Percentiles rank a stretch among this genome's conserved stretches.
These are phyloP conservation scores for roundworm (Caenorhabditis elegans) DNA, from an alignment of 1,140 invertebrate genomes.

Conservation along the genomic window DNA sequence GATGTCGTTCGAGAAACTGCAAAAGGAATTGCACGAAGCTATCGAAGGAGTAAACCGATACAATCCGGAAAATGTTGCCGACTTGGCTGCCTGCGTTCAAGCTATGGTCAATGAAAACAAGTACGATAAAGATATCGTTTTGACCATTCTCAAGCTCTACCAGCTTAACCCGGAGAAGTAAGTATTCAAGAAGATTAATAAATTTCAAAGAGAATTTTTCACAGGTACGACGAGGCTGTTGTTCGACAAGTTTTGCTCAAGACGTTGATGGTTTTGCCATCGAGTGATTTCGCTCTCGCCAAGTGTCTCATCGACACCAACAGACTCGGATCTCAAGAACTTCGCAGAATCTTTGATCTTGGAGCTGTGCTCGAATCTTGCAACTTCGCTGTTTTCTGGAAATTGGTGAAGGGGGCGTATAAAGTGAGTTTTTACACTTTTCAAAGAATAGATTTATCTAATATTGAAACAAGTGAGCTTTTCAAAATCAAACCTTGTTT, in stretches of 20 bases:
- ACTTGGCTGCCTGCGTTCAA: constrained; percentile 34
- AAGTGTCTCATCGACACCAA: constrained; percentile 63
- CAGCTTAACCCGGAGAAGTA: constrained; percentile 59
- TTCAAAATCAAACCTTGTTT: too few species aligned
- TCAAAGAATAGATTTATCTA: too few species aligned
- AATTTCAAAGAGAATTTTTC: neutral
- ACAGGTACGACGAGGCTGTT: constrained; percentile 61
- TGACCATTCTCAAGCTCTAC: constrained; percentile 64
- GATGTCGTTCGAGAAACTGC: constrained; percentile 35
- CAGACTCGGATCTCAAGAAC: constrained; percentile 53
- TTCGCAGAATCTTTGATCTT: constrained; percentile 57
- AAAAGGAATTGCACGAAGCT: constrained; percentile 17
- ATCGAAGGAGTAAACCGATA: constrained; percentile 43
- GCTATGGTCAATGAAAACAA: constrained; percentile 55
- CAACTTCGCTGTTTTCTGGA: constrained; percentile 68
- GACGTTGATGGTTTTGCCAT: constrained; percentile 64
- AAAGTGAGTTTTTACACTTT: neutral
- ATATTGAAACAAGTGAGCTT: too few species aligned
- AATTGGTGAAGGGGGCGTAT: constrained; percentile 74
- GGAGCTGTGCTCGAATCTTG: constrained; percentile 61
- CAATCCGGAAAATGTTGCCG: constrained; percentile 40
- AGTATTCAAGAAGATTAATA: neutral
- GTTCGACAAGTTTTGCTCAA: constrained; percentile 60
- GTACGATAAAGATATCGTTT: constrained; percentile 65
- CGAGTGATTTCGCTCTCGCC: constrained; percentile 62